These are phyloP conservation scores for Hesperia comma DNA, from an alignment of 2,888 invertebrate genomes.

Conservation along the genomic window DNA sequence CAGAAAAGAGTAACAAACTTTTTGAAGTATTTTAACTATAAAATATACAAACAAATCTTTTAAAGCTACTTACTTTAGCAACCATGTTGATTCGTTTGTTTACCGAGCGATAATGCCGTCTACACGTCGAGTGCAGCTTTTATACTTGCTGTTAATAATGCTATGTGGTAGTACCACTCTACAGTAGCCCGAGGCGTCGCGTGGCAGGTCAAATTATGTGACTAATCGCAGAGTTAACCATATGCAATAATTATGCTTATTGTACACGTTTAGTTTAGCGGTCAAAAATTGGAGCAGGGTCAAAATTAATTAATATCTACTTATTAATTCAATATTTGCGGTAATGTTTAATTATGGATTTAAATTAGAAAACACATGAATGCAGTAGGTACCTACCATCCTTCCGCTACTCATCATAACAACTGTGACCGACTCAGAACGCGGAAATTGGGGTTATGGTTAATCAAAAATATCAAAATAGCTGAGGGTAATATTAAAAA, in stretches of 20 bases:
- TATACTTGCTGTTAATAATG: conserved; percentile 53
- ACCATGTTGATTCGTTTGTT: conserved; percentile 69
- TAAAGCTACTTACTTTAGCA: conserved; percentile 67
- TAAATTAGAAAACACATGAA: no score
- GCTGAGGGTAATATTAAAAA: no score
- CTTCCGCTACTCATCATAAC: no score
- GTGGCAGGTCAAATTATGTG: background rate
- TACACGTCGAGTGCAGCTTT: conserved; percentile 55
- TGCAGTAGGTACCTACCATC: no score
- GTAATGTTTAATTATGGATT: no score
- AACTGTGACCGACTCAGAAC: no score
- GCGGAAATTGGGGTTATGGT: no score
- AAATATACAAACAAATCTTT: no score
- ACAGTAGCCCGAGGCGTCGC: background rate
- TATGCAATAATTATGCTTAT: background rate
- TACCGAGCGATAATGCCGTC: conserved; percentile 62
- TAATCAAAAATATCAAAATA: no score
- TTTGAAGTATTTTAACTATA: no score
- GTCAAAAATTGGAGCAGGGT: conserved; percentile 2
- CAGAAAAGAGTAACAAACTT: no score
- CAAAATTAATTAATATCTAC: conserved; percentile 5
- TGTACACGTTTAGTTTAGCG: background rate
- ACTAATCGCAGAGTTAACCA: background rate
- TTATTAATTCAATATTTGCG: no score
- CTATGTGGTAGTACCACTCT: background rate